Conservation (phyloP, 2,888 invertebrate genomes). For the Lampropteryx suffumata region DNA sequence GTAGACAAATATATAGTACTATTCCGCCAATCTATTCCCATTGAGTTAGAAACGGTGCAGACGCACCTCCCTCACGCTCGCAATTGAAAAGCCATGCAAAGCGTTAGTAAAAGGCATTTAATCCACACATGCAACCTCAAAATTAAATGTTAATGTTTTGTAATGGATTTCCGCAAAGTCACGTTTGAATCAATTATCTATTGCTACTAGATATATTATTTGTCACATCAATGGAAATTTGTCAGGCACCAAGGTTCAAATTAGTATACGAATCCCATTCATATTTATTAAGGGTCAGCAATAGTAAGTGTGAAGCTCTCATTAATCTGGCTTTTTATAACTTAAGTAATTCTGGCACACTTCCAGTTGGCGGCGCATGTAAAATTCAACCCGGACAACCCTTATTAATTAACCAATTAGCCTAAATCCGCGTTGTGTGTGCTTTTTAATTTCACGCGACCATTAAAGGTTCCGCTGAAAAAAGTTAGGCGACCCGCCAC, state of each 20-base stretch:
- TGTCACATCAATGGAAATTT: no score
- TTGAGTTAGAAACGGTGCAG: no score
- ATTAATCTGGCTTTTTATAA: constrained; percentile 64
- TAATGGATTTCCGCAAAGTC: no score
- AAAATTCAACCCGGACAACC: constrained; percentile 57
- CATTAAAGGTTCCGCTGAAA: constrained; percentile 58
- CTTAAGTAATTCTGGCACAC: constrained; percentile 58
- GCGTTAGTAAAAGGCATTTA: no score
- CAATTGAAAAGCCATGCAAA: no score
- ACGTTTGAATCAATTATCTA: no score
- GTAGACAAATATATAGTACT: no score
- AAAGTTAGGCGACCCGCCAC: constrained; percentile 48
- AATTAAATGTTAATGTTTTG: no score
- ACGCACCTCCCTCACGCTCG: no score
- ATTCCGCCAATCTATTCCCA: no score
- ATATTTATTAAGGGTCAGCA: constrained; percentile 28
- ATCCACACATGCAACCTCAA: no score
- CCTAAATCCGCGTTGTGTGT: constrained; percentile 63
- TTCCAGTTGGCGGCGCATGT: constrained; percentile 66
- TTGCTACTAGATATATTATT: no score
- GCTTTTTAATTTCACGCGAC: constrained; percentile 67
- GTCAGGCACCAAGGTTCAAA: constrained; percentile 6
- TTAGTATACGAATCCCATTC: constrained; percentile 20
- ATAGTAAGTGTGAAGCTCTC: constrained; percentile 36
- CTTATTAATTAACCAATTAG: constrained; percentile 81